phyloP scores from a whole-genome alignment of 2,888 invertebrate species.

The Disparrhopalites patrizii region DNA sequence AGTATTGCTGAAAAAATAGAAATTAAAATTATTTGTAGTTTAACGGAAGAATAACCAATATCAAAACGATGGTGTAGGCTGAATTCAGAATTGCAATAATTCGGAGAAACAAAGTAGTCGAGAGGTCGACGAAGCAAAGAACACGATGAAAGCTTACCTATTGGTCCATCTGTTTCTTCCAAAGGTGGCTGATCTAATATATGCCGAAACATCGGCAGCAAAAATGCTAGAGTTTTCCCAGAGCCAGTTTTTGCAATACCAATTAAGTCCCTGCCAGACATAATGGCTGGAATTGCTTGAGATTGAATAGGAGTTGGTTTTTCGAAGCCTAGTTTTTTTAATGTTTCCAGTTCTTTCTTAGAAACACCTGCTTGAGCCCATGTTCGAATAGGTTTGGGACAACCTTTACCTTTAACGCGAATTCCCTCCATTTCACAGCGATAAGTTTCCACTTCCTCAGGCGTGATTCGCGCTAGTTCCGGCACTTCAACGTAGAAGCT shows the following conservation, averaged over 20 bases:
- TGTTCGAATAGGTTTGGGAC: conserved; percentile 86
- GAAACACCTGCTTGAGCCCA: conserved; percentile 99
- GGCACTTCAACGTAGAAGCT: conserved; percentile 97
- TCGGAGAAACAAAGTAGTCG: neutral
- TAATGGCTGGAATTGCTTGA: conserved; percentile 94
- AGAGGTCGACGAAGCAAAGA: neutral
- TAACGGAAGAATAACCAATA: neutral
- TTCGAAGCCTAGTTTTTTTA: conserved; percentile 82
- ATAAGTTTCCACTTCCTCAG: conserved; percentile 78
- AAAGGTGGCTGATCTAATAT: conserved; percentile 88
- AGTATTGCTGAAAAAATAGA: conserved; percentile 65
- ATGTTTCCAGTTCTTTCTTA: conserved; percentile 85
- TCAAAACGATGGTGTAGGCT: neutral
- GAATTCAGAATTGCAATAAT: neutral
- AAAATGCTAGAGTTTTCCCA: conserved; percentile 96
- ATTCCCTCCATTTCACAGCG: conserved; percentile 82
- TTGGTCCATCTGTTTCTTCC: conserved; percentile 96
- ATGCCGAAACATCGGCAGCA: conserved; percentile 95
- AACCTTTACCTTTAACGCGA: conserved; percentile 91
- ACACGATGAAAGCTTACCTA: conserved; percentile 55
- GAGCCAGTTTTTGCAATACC: conserved; percentile 99
- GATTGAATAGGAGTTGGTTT: conserved; percentile 99
- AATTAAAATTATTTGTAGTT: neutral
- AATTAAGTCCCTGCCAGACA: conserved; percentile 94
- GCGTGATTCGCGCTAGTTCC: conserved; percentile 87